Conservation (phyloP, 2,797 vertebrate species). For the Callimico goeldii region DNA sequence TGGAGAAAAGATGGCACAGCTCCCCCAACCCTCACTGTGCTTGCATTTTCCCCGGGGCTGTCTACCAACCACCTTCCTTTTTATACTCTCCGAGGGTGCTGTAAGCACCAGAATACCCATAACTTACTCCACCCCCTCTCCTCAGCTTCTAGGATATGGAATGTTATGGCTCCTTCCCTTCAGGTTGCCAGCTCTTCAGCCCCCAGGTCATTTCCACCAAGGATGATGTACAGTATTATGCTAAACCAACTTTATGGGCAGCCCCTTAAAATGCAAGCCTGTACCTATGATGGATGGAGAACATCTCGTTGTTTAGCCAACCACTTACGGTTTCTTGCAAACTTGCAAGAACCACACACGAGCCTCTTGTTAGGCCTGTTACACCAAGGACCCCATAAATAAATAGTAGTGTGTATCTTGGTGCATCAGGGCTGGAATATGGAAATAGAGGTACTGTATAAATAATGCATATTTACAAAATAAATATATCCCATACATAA, state of each 20-base stretch:
- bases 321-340: constrained; percentile 74
- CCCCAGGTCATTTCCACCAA: constrained; percentile 31
- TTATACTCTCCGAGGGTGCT: neutral
- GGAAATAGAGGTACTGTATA: constrained; percentile 77
- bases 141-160: neutral
- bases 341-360: constrained; percentile 65
- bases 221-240: constrained; percentile 21
- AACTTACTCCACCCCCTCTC: neutral
- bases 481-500: constrained; percentile 76
- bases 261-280: constrained; percentile 53
- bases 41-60: neutral
- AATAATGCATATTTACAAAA: constrained; percentile 82
- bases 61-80: neutral
- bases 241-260: constrained; percentile 59
- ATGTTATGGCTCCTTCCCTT: neutral
- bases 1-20: neutral
- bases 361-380: constrained; percentile 76
- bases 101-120: neutral
- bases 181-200: constrained; percentile 3
- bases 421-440: constrained; percentile 74
- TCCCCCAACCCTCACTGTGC: neutral
- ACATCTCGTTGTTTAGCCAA: constrained; percentile 34
- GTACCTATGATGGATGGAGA: constrained; percentile 39
- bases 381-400: constrained; percentile 76
- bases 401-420: constrained; percentile 65